Percentiles rank a stretch among this genome's conserved stretches.
Conservation (phyloP, 2,113 vertebrate species). For the Dissostichus mawsoni region DNA sequence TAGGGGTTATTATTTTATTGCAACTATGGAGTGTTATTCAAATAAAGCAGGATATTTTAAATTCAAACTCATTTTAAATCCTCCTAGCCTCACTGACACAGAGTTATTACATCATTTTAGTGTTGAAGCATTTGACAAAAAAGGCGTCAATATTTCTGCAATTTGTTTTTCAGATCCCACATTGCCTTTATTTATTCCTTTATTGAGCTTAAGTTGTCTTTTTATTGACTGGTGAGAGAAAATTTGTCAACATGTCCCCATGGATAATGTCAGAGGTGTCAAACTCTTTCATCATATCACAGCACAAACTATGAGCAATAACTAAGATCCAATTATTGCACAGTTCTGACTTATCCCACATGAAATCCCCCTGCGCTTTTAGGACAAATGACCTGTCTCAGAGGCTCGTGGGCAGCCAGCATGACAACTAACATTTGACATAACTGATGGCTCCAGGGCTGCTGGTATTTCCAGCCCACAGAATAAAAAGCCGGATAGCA, state of each 20-base stretch:
- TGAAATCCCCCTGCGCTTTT: constrained; percentile 32
- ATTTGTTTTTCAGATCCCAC: constrained; percentile 33
- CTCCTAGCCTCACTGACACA: too few relatives aligned
- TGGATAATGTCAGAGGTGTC: constrained; percentile 36
- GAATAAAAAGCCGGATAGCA: constrained; percentile 4
- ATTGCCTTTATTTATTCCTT: constrained; percentile 38
- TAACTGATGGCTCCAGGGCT: constrained; percentile 31
- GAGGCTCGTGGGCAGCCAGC: constrained; percentile 36
- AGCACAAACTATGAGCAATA: constrained; percentile 21
- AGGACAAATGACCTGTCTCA: constrained; percentile 40
- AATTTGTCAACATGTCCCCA: constrained; percentile 12
- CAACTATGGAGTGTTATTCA: too few relatives aligned
- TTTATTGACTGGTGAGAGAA: constrained; percentile 40
- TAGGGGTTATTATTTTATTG: too few relatives aligned
- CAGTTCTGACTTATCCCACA: constrained; percentile 25
- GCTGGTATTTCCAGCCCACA: constrained; percentile 41
- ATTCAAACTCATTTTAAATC: too few relatives aligned
- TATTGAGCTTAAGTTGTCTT: constrained; percentile 39
- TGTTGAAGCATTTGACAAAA: too few relatives aligned
- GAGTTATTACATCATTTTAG: too few relatives aligned
- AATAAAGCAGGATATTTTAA: too few relatives aligned
- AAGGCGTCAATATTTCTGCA: neutral
- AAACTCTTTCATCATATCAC: constrained; percentile 1
- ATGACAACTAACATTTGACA: constrained; percentile 47
- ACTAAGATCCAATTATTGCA: neutral